Evolutionary conservation across 2,888 invertebrate genomes (phyloP).

Genomic region (Drosophila quinaria): DNA sequence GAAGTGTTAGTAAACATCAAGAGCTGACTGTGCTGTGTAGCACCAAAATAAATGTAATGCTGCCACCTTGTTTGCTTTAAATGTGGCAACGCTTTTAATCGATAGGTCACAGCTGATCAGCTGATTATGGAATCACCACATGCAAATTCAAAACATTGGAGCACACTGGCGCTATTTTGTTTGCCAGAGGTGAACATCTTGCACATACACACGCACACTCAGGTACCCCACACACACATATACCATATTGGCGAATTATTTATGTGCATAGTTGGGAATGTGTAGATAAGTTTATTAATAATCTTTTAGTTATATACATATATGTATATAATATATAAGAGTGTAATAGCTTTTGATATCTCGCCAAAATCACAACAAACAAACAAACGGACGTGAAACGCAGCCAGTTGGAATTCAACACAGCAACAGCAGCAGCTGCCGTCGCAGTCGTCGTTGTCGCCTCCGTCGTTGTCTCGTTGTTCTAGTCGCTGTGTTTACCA

Average conservation of each 20-base stretch:
- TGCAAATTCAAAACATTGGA: conserved; percentile 54
- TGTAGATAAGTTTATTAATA: conserved; percentile 74
- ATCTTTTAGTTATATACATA: conserved; percentile 37
- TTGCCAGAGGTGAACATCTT: conserved; percentile 17
- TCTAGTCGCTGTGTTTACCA: conserved; percentile 12
- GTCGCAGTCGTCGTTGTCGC: conserved; percentile 6
- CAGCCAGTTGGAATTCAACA: conserved; percentile 35
- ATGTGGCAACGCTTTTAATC: conserved; percentile 17
- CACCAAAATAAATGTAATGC: conserved; percentile 1
- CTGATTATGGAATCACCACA: conserved; percentile 9
- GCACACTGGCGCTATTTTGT: conserved; percentile 47
- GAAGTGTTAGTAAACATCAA: conserved; percentile 12
- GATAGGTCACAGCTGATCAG: conserved; percentile 36
- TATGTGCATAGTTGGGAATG: conserved; percentile 27
- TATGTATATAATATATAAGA: conserved; percentile 1
- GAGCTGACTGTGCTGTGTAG: conserved; percentile 2
- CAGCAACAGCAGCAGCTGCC: conserved; percentile 16
- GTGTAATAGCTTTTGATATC: conserved; percentile 34
- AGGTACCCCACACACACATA: conserved; percentile 11
- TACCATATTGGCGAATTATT: conserved; percentile 21
- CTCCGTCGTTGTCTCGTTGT: conserved; percentile 1
- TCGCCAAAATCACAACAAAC: conserved; percentile 54
- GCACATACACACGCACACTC: conserved; percentile 5
- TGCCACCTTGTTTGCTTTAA: conserved; percentile 2
- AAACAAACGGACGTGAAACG: conserved; percentile 38